A percentile compares a stretch with the other conserved stretches of the same genome.
Conservation (phyloP, 2,888 invertebrate genomes). For the Dasypogon diadema region DNA sequence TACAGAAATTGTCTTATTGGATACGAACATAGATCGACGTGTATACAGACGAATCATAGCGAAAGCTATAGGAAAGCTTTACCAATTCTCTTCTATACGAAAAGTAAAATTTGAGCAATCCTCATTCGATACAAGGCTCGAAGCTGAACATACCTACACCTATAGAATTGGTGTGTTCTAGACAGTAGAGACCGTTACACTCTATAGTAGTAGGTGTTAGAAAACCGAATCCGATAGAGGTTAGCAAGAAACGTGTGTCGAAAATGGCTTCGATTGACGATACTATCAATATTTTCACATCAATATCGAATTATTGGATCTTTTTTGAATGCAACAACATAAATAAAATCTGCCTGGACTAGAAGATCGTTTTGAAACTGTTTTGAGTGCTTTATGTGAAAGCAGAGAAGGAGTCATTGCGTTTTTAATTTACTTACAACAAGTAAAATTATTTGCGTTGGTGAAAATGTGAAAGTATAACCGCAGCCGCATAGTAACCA, state of each 20-base stretch:
- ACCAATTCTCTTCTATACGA: neutral
- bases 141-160: slow-evolving; percentile 19
- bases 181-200: neutral
- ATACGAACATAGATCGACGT: neutral
- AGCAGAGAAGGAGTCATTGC: neutral
- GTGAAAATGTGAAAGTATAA: slow-evolving; percentile 43
- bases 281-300: slow-evolving; percentile 1
- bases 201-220: neutral
- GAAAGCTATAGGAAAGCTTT: slow-evolving; percentile 26
- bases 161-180: slow-evolving; percentile 7
- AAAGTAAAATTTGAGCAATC: slow-evolving; percentile 5
- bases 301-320: slow-evolving; percentile 17
- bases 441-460: neutral
- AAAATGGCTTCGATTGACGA: slow-evolving; percentile 31
- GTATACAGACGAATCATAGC: neutral
- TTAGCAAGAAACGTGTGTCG: neutral
- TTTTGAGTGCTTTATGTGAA: slow-evolving; percentile 2
- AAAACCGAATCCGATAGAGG: neutral
- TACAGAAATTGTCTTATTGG: slow-evolving; percentile 1
- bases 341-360: neutral
- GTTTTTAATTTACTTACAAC: neutral
- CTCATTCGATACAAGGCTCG: slow-evolving; percentile 22
- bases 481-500: neutral
- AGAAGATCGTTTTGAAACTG: neutral
- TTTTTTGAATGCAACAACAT: neutral